These are phyloP conservation scores for Heterocephalus glaber DNA, from an alignment of 2,113 vertebrate genomes.

Conservation along the genomic window DNA sequence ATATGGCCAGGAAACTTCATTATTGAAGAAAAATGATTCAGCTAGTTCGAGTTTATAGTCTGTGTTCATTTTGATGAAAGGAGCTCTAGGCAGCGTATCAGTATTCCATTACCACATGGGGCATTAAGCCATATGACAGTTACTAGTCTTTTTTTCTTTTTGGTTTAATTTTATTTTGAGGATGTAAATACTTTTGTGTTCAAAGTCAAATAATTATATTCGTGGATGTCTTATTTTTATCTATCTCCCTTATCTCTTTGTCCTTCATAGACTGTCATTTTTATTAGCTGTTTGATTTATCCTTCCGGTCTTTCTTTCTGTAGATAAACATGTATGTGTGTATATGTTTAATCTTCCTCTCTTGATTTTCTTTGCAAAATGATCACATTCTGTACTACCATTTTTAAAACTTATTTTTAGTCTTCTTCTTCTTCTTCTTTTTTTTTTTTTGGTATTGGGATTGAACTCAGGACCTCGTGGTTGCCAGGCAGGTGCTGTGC, in stretches of 20 bases:
- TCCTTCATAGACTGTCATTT: constrained; percentile 21
- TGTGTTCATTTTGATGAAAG: constrained; percentile 58
- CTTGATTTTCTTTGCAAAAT: not conserved
- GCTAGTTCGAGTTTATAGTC: constrained; percentile 45
- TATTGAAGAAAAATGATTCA: constrained; percentile 65
- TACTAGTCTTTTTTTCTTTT: not conserved
- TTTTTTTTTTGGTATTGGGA: too few species aligned
- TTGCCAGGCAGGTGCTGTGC: too few species aligned
- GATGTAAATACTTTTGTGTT: constrained; percentile 53
- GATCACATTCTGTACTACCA: not conserved
- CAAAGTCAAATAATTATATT: constrained; percentile 17
- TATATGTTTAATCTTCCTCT: not conserved
- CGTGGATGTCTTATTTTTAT: not conserved
- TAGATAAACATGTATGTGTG: not conserved
- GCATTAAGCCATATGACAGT: not conserved
- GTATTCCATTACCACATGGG: not conserved
- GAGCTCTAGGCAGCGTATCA: not conserved
- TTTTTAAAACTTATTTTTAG: not conserved
- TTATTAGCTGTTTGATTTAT: constrained; percentile 16
- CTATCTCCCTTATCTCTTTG: not conserved
- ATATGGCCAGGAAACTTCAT: constrained; percentile 61
- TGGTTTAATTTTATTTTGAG: not conserved
- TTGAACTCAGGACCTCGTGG: too few species aligned
- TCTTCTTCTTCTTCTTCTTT: too few species aligned
- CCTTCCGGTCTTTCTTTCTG: not conserved